Conservation (phyloP, 2,888 invertebrate genomes). For the Lasioglossum figueresi region DNA sequence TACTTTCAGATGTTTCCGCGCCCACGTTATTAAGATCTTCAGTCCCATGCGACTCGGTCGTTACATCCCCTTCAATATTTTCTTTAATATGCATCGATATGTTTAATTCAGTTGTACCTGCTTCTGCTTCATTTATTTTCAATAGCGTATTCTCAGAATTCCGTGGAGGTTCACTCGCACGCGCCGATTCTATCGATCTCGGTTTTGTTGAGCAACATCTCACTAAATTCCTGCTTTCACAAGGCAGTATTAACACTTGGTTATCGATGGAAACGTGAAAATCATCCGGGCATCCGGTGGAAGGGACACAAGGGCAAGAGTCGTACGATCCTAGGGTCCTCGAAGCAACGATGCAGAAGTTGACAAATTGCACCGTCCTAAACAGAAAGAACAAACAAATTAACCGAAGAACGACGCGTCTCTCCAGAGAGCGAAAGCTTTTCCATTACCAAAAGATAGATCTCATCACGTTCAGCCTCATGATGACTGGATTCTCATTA, state of each 20-base stretch:
- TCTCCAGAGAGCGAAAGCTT: background rate
- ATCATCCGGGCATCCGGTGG: background rate
- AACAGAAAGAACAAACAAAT: slow-evolving; percentile 23
- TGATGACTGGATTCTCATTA: slow-evolving; percentile 1
- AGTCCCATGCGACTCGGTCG: background rate
- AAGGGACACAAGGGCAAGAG: slow-evolving; percentile 17
- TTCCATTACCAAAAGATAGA: slow-evolving; percentile 19
- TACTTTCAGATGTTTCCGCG: background rate
- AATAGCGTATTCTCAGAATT: background rate
- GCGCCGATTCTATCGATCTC: background rate
- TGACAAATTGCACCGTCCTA: slow-evolving; percentile 18
- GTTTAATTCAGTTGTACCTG: background rate
- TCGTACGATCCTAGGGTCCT: slow-evolving; percentile 5
- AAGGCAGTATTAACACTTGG: slow-evolving; percentile 8
- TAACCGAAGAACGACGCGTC: background rate
- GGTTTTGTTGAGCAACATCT: slow-evolving; percentile 24
- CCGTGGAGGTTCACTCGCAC: background rate
- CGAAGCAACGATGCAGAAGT: background rate
- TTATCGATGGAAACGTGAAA: background rate
- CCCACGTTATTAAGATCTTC: background rate
- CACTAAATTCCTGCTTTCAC: slow-evolving; percentile 11
- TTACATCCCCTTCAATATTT: background rate
- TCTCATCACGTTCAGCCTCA: background rate
- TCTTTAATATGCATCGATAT: background rate
- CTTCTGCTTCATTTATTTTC: background rate